Evolutionary conservation across 2,113 vertebrate genomes (phyloP), one percentile per base, ranked within the genome.

Genomic region (Ranitomeya imitator): DNA sequence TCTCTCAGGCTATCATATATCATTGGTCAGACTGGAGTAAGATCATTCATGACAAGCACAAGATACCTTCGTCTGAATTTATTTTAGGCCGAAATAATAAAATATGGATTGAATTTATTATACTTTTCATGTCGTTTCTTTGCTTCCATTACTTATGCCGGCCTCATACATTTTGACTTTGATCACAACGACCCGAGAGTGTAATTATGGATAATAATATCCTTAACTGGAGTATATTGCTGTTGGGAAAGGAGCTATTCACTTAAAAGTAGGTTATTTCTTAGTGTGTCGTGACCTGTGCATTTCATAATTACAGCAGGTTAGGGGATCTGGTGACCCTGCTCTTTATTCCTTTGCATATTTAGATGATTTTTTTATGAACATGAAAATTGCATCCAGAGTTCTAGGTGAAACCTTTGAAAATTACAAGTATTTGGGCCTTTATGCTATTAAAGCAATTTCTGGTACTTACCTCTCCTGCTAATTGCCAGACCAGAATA

Each of bases 261-360:
- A 93, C 91, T 93, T 92, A 93, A 92, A 93, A 91, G 89, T 86
- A 91, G 89, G 78, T 88, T 92, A 89, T 67, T 81, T 61, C 89
- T 90, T 88, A 86, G 90, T 78, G 57, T 91, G 90, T 84, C 85
- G 90, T 51, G 37, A 45, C 89, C n/a, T 51, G 19, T 2, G 86
- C 79, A 83, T 86, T 74, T 63, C 61, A 60, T 90, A 92, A 51
- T 91, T 90, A 90, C 90, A 79, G 12, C 76, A 82, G 78, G 78
- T 87, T 59, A 81, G 45, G 31, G 51, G 78, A 57, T 37, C 26
- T 9, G 15, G 65, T 60, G 23, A 60, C 63, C 26, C 63, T 55
- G 63, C 16, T 55, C 82, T 84, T 54, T 84, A 67, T 23, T 84
- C 63, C 26, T 84, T 71, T 84, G 82, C 82, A 84, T 84, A 84